Evolutionary conservation across 2,797 vertebrate species (phyloP).

Genomic region (Dipus sagitta): DNA sequence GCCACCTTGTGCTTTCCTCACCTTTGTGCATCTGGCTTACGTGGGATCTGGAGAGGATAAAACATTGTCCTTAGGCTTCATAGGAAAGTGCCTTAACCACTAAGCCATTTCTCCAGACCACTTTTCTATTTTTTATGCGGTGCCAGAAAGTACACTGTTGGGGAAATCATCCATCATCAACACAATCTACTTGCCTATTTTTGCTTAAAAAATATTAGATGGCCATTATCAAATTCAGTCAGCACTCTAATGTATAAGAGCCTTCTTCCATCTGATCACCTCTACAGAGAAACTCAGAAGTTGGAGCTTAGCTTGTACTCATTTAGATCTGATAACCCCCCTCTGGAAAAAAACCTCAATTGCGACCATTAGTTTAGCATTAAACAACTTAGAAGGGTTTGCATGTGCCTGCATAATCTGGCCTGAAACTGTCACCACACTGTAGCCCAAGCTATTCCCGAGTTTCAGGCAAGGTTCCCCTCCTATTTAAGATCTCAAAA

Average conservation of each 20-base stretch:
- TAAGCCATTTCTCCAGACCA: not conserved
- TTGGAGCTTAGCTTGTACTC: not conserved
- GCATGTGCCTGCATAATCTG: no score
- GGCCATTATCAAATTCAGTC: not conserved
- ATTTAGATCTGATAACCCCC: not conserved
- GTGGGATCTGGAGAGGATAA: no score
- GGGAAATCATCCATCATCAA: not conserved
- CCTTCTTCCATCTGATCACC: not conserved
- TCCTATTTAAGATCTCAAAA: no score
- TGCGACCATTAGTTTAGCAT: not conserved
- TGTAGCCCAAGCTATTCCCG: not conserved
- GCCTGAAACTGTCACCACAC: accelerated
- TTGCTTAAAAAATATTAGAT: not conserved
- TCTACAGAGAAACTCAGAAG: not conserved
- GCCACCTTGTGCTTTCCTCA: no score
- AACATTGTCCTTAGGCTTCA: no score
- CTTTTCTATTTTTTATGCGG: not conserved
- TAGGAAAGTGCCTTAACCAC: no score
- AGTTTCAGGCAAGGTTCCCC: not conserved
- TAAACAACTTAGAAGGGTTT: not conserved
- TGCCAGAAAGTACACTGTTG: not conserved
- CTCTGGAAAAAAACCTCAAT: not conserved
- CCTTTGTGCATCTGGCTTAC: no score
- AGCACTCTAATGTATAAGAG: not conserved
- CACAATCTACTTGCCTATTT: not conserved